phyloP scores from a whole-genome alignment of 2,888 invertebrate genomes.

The Ophion ellenae region DNA sequence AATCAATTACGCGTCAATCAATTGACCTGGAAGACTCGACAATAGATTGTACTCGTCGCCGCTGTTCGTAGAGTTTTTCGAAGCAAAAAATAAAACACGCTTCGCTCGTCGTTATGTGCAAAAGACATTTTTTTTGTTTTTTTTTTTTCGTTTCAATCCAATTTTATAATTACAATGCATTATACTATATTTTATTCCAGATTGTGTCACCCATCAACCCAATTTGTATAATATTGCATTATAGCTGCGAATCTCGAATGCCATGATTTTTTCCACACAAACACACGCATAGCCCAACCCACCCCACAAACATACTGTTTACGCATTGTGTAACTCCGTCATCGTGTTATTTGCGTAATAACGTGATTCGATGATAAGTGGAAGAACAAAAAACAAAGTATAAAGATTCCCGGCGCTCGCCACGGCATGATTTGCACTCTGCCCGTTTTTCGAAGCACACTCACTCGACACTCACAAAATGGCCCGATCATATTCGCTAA shows the following conservation, averaged over 20 bases:
- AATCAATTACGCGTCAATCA: conserved; percentile 38
- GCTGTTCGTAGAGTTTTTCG: conserved; percentile 8
- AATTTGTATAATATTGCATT: conserved; percentile 57
- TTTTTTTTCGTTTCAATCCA: conserved; percentile 56
- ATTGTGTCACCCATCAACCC: conserved; percentile 76
- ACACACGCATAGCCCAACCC: conserved; percentile 20
- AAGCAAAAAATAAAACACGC: conserved; percentile 11
- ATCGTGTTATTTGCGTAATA: conserved; percentile 50
- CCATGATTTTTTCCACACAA: conserved; percentile 15
- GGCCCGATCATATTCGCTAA: conserved; percentile 11
- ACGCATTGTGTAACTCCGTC: conserved; percentile 21
- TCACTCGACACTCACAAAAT: not conserved
- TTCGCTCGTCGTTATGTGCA: conserved; percentile 32
- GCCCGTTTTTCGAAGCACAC: conserved; percentile 59
- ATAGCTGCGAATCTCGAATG: conserved; percentile 38
- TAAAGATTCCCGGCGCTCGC: conserved; percentile 70
- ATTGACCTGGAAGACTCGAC: not conserved
- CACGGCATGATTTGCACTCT: conserved; percentile 76
- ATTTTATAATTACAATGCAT: conserved; percentile 80
- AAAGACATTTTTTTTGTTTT: conserved; percentile 19
- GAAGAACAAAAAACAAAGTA: conserved; percentile 4
- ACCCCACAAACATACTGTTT: not conserved
- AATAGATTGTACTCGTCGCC: conserved; percentile 49
- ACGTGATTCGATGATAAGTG: conserved; percentile 44
- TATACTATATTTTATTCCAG: conserved; percentile 82